phyloP scores from a whole-genome alignment of 2,797 vertebrate genomes.

The Chaunax sp. region DNA sequence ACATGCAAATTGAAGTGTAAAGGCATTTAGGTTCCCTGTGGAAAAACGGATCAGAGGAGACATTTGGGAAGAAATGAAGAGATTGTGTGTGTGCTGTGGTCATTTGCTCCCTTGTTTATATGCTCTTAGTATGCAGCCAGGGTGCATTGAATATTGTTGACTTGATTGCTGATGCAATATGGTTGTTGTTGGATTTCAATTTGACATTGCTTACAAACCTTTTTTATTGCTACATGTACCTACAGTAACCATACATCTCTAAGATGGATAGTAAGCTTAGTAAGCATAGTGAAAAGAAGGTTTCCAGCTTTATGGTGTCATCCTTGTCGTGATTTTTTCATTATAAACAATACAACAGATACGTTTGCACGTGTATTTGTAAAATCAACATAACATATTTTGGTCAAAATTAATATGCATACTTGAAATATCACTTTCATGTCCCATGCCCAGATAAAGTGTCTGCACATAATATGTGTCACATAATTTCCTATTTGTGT shows the following conservation, averaged over 20 bases:
- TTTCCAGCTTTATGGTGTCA: not conserved
- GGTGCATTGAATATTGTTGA: not conserved
- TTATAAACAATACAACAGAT: too few species aligned
- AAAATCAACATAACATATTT: too few species aligned
- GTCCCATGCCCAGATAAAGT: too few species aligned
- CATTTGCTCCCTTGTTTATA: constrained; percentile 31
- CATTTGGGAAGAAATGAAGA: constrained; percentile 11
- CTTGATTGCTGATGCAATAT: constrained; percentile 37
- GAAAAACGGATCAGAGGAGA: constrained; percentile 18
- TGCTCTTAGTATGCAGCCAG: constrained; percentile 31
- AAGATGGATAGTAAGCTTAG: too few species aligned
- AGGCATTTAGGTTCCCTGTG: constrained; percentile 20
- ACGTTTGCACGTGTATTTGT: too few species aligned
- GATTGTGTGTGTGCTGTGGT: constrained; percentile 8
- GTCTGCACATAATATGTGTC: too few species aligned
- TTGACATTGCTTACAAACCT: not conserved
- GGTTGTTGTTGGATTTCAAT: constrained; percentile 10
- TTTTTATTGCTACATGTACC: not conserved
- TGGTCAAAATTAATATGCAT: too few species aligned
- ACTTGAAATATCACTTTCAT: too few species aligned
- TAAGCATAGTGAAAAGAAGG: not conserved
- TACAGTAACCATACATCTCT: not conserved
- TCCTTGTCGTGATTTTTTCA: too few species aligned
- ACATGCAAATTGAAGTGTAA: constrained; percentile 49
- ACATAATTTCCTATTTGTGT: too few species aligned